These are phyloP conservation scores for Drosophila villosipedis DNA, from an alignment of 2,888 invertebrate species.

Conservation along the genomic window DNA sequence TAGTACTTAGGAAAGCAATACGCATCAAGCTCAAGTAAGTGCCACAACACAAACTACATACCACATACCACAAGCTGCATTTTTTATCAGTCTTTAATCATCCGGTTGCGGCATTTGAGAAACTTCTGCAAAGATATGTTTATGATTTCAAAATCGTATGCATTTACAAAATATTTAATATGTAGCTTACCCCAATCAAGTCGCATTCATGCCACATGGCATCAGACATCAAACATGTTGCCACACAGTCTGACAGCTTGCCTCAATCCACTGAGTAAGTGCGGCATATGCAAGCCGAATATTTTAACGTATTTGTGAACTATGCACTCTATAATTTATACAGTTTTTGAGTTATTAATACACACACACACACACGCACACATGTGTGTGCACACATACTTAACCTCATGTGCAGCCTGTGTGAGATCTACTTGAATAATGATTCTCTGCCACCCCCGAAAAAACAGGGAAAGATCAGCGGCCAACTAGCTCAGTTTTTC, in stretches of 20 bases:
- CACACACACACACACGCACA: background rate
- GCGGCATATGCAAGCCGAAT: constrained; percentile 23
- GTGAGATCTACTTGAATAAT: constrained; percentile 44
- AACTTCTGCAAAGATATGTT: constrained; percentile 7
- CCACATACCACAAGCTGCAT: background rate
- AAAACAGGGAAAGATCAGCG: constrained; percentile 19
- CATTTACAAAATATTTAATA: background rate
- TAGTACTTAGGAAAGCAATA: constrained; percentile 86
- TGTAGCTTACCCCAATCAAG: background rate
- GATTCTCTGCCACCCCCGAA: constrained; percentile 55
- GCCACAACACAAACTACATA: background rate
- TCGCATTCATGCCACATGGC: constrained; percentile 31
- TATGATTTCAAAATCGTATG: background rate
- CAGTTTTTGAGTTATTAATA: constrained; percentile 64
- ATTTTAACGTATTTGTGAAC: constrained; percentile 57
- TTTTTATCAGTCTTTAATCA: background rate
- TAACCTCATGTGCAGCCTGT: constrained; percentile 58
- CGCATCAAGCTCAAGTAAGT: constrained; percentile 37
- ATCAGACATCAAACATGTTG: constrained; percentile 23
- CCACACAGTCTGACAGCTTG: constrained; percentile 53
- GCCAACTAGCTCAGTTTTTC: constrained; percentile 3
- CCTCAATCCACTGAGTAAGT: constrained; percentile 28
- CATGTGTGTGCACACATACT: constrained; percentile 28
- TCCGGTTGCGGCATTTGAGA: background rate
- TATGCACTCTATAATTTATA: constrained; percentile 61